Conservation (phyloP, 2,797 vertebrate genomes). For the Myotis vivesi region DNA sequence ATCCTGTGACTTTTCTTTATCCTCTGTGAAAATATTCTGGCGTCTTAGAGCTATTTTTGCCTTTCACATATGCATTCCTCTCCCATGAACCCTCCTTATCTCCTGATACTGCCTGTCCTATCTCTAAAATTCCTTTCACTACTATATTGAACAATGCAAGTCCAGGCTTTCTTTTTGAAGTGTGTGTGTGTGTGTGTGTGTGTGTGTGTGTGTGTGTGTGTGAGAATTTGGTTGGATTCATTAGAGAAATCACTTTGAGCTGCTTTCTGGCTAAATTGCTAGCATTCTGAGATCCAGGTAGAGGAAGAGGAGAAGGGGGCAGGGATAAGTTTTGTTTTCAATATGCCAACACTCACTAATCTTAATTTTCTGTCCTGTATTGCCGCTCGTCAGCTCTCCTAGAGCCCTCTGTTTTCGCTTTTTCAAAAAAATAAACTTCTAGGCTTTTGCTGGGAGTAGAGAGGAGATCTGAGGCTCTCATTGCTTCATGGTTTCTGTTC, state of each 20-base stretch:
- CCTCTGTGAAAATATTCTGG: too few species aligned
- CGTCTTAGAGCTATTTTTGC: too few species aligned
- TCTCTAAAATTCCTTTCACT: too few species aligned
- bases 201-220: background rate
- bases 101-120: too few species aligned
- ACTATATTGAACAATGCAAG: background rate
- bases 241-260: background rate
- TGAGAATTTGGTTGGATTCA: background rate
- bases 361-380: background rate
- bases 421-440: background rate
- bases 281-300: background rate
- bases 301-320: background rate
- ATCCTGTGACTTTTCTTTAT: too few species aligned
- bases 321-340: background rate
- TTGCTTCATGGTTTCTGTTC: background rate
- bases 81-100: too few species aligned
- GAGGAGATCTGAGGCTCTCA: background rate
- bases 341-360: background rate
- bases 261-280: background rate
- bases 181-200: background rate
- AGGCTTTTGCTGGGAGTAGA: background rate
- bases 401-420: background rate
- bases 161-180: background rate
- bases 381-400: background rate
- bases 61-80: too few species aligned